Conservation (phyloP, 2,888 invertebrate species). For the Metopia argyrocephala region DNA sequence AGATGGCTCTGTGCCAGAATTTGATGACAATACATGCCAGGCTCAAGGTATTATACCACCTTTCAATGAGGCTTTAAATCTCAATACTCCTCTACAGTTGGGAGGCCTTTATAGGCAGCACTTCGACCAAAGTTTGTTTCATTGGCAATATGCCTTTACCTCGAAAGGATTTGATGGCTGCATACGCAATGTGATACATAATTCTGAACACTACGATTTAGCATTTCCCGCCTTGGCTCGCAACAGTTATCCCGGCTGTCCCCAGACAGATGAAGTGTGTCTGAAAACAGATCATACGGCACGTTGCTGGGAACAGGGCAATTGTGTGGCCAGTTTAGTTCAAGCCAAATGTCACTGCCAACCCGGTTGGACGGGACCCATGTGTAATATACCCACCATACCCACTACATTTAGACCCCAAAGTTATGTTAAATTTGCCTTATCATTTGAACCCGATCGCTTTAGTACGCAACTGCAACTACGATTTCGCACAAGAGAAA, state of each 20-base stretch:
- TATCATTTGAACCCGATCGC: constrained; percentile 94
- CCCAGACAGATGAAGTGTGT: constrained; percentile 94
- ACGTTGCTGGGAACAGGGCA: constrained; percentile 93
- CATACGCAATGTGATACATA: constrained; percentile 95
- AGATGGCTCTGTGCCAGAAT: constrained; percentile 91
- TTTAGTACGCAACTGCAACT: constrained; percentile 95
- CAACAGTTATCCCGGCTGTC: constrained; percentile 93
- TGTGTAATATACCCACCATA: constrained; percentile 89
- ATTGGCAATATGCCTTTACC: constrained; percentile 93
- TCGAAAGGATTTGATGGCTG: constrained; percentile 97
- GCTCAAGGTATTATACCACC: constrained; percentile 94
- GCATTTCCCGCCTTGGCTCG: constrained; percentile 93
- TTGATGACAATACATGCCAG: constrained; percentile 93
- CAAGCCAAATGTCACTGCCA: constrained; percentile 95
- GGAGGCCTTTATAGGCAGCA: constrained; percentile 94
- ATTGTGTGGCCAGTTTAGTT: constrained; percentile 92
- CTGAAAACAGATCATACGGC: constrained; percentile 90
- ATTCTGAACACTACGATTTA: constrained; percentile 95
- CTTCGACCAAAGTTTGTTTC: constrained; percentile 91
- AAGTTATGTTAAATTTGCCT: constrained; percentile 95
- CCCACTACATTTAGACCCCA: constrained; percentile 94
- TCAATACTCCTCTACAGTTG: constrained; percentile 95
- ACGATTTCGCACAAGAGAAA: constrained; percentile 94
- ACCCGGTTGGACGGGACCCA: constrained; percentile 95
- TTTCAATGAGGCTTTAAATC: constrained; percentile 95